These are phyloP conservation scores for Drosophila ogumai DNA, from an alignment of 1,140 invertebrate species.

Conservation along the genomic window DNA sequence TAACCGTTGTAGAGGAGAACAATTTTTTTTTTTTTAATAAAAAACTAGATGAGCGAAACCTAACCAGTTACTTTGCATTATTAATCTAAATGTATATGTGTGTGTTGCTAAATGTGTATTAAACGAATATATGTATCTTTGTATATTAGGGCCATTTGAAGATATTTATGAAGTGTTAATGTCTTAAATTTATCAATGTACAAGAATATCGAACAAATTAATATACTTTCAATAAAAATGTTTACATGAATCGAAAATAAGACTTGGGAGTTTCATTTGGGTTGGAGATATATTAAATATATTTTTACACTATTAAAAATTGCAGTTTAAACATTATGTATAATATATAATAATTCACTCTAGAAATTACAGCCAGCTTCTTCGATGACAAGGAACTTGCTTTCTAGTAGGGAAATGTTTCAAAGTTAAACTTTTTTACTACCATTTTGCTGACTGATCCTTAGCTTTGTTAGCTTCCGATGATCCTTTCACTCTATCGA, in stretches of 20 bases:
- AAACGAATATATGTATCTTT: slow-evolving; percentile 51
- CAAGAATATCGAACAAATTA: slow-evolving; percentile 58
- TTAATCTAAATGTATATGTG: slow-evolving; percentile 65
- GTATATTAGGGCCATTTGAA: slow-evolving; percentile 49
- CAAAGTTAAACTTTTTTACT: too few species aligned
- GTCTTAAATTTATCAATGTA: slow-evolving; percentile 65
- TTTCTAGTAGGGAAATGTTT: too few species aligned
- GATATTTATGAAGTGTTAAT: slow-evolving; percentile 68
- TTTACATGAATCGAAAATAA: slow-evolving; percentile 29
- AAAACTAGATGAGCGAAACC: slow-evolving; percentile 26
- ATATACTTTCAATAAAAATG: slow-evolving; percentile 73
- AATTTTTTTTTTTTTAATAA: slow-evolving; percentile 41
- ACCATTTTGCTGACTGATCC: too few species aligned
- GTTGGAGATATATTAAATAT: background rate
- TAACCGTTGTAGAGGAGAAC: slow-evolving; percentile 12
- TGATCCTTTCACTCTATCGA: too few species aligned
- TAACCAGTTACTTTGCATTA: slow-evolving; percentile 44
- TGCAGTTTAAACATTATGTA: too few species aligned
- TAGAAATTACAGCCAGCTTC: too few species aligned
- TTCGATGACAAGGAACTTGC: too few species aligned
- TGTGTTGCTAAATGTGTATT: slow-evolving; percentile 79
- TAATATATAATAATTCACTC: too few species aligned
- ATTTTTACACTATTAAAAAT: background rate
- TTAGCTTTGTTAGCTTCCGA: too few species aligned
- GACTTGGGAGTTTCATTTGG: background rate